Percentiles rank a stretch among this genome's conserved stretches.
These are phyloP conservation scores for Zaprionus ornatus DNA, from an alignment of 1,140 invertebrate genomes.

Conservation along the genomic window DNA sequence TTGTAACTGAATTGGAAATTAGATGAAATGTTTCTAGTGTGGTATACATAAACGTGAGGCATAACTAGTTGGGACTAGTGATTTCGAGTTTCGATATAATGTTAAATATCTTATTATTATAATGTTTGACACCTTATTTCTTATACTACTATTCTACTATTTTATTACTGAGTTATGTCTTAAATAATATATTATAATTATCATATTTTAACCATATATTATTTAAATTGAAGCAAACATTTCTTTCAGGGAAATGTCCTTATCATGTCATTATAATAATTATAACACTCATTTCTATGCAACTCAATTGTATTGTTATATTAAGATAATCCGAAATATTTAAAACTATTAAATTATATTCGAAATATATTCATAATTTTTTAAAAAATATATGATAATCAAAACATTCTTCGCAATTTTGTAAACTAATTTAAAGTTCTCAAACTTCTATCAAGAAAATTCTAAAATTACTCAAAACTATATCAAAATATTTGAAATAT, in stretches of 20 bases:
- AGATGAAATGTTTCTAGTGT: background rate
- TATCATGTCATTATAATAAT: too few species aligned
- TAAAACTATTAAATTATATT: background rate
- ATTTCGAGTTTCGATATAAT: background rate
- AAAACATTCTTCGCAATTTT: background rate
- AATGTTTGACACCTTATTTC: too few species aligned
- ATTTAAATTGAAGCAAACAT: too few species aligned
- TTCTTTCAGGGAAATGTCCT: too few species aligned
- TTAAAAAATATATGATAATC: too few species aligned
- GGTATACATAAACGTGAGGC: background rate
- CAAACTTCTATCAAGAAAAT: background rate
- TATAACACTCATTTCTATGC: too few species aligned
- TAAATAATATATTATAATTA: too few species aligned
- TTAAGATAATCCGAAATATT: background rate
- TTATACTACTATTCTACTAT: too few species aligned
- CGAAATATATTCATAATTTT: too few species aligned
- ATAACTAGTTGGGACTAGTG: background rate
- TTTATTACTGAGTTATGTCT: too few species aligned
- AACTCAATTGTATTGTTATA: background rate
- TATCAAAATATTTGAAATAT: background rate
- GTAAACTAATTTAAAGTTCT: background rate
- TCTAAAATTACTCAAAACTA: background rate
- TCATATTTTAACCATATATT: too few species aligned
- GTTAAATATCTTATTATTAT: background rate
- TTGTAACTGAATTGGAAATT: background rate